phyloP scores from a whole-genome alignment of 2,113 vertebrate genomes.

The Crotalus helleri region DNA sequence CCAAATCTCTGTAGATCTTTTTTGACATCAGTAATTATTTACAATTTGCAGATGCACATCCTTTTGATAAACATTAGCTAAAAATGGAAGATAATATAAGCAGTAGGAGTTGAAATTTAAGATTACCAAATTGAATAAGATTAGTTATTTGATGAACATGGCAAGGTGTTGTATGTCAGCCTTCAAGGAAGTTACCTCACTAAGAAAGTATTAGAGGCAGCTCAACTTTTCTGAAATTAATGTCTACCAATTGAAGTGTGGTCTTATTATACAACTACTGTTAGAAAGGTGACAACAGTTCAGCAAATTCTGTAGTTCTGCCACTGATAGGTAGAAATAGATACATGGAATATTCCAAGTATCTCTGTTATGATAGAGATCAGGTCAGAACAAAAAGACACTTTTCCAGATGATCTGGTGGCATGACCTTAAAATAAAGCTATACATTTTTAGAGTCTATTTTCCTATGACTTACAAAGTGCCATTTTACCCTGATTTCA shows the following conservation, averaged over 20 bases:
- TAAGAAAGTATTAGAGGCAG: slow-evolving; percentile 67
- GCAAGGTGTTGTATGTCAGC: slow-evolving; percentile 58
- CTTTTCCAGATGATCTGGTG: not conserved
- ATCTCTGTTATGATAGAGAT: not conserved
- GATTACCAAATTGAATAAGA: slow-evolving; percentile 73
- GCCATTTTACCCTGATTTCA: not conserved
- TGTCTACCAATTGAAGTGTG: slow-evolving; percentile 50
- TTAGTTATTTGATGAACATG: slow-evolving; percentile 67
- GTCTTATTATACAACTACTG: slow-evolving; percentile 41
- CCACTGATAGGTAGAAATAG: slow-evolving; percentile 14
- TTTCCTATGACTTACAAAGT: not conserved
- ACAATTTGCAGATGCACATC: slow-evolving; percentile 22
- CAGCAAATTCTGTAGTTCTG: slow-evolving; percentile 45
- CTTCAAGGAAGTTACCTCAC: slow-evolving; percentile 57
- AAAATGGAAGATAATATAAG: slow-evolving; percentile 65
- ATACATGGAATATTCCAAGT: not conserved
- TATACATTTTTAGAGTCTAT: not conserved
- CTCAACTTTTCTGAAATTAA: slow-evolving; percentile 57
- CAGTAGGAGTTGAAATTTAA: slow-evolving; percentile 68
- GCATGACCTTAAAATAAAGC: not conserved
- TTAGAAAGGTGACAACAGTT: slow-evolving; percentile 43
- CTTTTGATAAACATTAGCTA: slow-evolving; percentile 53
- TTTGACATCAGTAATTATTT: slow-evolving; percentile 48
- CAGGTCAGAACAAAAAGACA: not conserved
- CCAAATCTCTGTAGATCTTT: slow-evolving; percentile 36